Evolutionary conservation across 1,140 invertebrate genomes (phyloP), one percentile per base, ranked within the genome.

Genomic region (Cataglyphis hispanica): DNA sequence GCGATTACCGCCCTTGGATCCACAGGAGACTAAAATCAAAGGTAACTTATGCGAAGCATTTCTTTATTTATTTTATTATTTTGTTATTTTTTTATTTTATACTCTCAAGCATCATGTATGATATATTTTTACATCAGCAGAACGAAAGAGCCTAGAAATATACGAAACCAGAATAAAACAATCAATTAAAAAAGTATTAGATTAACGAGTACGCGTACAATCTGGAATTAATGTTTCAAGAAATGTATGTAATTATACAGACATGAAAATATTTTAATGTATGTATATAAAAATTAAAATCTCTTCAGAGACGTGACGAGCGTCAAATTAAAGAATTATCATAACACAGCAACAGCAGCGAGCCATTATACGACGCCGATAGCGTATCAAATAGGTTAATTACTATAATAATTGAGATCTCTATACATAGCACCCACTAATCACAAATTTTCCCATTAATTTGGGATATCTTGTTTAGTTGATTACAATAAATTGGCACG

Each of bases 21-120:
- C 92, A 0, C 94, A 94, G 72, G 94, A 95, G 53, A 95, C 93
- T 4, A 95, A 95, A 91, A 95, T 95, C 53, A 87, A 92, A 92
- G 94, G 94, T 95, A 50, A 50, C 3, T 46, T 19, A 10, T 11
- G 2, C 43, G 11, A 83, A 70, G 63, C 10, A 27, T n/a, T n/a
- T 0, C n/a, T 58, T 34, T 77, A 11, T 0, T 13, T 56, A 4
- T 25, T 37, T 0, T 6, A 5, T 31, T n/a, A 8, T 31, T 5
- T 25, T n/a, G n/a, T n/a, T n/a, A n/a, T n/a, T 22, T 53, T 10
- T 19, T 22, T 22, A 16, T 2, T 5, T 4, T 27, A 31, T 53
- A 7, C 19, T 46, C 27, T 10, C 5, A 31, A 16, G 16, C 25
- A 22, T 61, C 4, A 3, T 25, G 25, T 7, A 27, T 11, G 6